These are phyloP conservation scores for Cremastinae sp. DNA, from an alignment of 2,888 invertebrate species.

Conservation along the genomic window DNA sequence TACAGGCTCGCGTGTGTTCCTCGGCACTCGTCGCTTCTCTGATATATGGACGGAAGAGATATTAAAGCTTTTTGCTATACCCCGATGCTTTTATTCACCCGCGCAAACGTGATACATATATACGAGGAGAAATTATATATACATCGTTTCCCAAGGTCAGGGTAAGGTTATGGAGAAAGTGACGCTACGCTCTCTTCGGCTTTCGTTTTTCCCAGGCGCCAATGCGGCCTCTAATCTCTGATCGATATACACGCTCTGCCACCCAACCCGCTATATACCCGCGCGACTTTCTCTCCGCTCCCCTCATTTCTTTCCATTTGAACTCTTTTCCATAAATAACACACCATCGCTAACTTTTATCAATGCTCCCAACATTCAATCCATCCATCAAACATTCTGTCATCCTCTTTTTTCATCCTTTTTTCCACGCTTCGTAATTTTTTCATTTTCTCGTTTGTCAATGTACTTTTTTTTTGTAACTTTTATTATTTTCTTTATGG, in stretches of 20 bases:
- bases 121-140: slow-evolving; percentile 32
- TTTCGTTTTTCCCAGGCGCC: slow-evolving; percentile 23
- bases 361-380: too few species aligned
- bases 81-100: not conserved
- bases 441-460: too few species aligned
- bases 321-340: not conserved
- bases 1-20: slow-evolving; percentile 13
- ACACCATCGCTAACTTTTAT: too few species aligned
- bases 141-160: slow-evolving; percentile 54
- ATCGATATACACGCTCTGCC: slow-evolving; percentile 14
- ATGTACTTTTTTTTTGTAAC: too few species aligned
- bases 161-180: slow-evolving; percentile 58
- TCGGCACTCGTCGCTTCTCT: slow-evolving; percentile 13
- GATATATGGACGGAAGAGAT: slow-evolving; percentile 1
- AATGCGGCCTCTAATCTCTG: slow-evolving; percentile 14
- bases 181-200: slow-evolving; percentile 21
- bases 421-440: too few species aligned
- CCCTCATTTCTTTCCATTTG: not conserved
- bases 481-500: too few species aligned
- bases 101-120: slow-evolving; percentile 41
- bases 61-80: slow-evolving; percentile 20
- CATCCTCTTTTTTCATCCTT: too few species aligned
- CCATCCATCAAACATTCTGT: too few species aligned
- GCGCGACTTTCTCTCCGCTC: not conserved
- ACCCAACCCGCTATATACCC: not conserved